Base-by-base conservation (phyloP, 2,797 vertebrate genomes). In the Hippocampus kuda region DNA sequence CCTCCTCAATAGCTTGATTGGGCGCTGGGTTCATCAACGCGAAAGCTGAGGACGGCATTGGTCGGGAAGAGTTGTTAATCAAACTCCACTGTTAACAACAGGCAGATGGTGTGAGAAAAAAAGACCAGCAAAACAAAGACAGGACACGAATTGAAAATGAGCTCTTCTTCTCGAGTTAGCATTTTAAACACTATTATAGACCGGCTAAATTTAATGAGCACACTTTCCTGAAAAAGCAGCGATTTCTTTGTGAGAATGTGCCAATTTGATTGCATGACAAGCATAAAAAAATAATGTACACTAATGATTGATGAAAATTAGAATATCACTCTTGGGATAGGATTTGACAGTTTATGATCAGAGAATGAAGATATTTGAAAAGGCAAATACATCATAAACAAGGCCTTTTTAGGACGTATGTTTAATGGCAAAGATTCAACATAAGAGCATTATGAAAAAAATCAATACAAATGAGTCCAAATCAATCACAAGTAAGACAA, bases 21-120 rank as follows among this genome's bases (percentile, higher is more conserved):
- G 44, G 44, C 44, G 3, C 44, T 13, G 13, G 1, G 44, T 46
- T 46, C 18, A 20, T 7, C 18, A 22, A 51, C 20, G 18, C 7
- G 49, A 16, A 51, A 51, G 16, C 5, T 7, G 49, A 51, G 20
- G 7, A 3, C 27, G 2, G 0, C 0, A 83, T 84, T 83, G 81
- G 86, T 53, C 56, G 2, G 11, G 0, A 0, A 0, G 12, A 6
- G 16, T 51, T 56, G 78, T 74, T 79, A 12, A 4, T 88, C 77
- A 73, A 5, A 16, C 26, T 15, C 6, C 0, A 4, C 2, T 64
- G 60, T 88, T 84, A 88, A 86, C 87, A 85, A 79, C 79, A 75
- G 75, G 83, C 85, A 86, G 85, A 85, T 83, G 84, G 83, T 27
- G 75, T 42, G 30, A 67, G 56, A 56, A 59, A 68, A 70, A 61